Conservation (phyloP, 2,797 vertebrate genomes). For the Malurus splendens region DNA sequence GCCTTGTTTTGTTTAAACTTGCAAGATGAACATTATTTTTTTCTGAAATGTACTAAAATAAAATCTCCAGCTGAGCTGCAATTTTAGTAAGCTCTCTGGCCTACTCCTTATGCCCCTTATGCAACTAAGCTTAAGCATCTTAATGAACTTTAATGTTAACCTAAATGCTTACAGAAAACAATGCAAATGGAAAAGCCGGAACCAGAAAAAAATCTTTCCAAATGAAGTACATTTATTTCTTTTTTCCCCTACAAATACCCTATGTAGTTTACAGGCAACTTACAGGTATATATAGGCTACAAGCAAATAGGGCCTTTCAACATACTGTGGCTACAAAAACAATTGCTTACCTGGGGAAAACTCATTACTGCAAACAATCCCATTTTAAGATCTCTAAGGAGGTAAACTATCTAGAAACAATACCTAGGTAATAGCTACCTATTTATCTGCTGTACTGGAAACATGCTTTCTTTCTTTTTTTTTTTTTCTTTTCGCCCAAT, state of each 20-base stretch:
- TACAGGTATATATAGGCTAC: background rate
- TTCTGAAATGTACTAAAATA: background rate
- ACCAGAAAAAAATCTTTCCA: background rate
- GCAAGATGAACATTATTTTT: background rate
- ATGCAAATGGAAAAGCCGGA: background rate
- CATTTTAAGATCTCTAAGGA: slow-evolving; percentile 37
- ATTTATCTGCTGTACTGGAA: slow-evolving; percentile 29
- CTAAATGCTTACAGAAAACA: background rate
- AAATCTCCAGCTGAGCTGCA: background rate
- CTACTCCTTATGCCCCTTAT: background rate
- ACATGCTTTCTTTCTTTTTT: background rate
- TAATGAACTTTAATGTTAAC: background rate
- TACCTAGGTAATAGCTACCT: slow-evolving; percentile 24
- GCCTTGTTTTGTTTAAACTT: background rate
- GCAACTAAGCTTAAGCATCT: background rate
- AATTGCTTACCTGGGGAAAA: slow-evolving; percentile 25
- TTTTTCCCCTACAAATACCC: background rate
- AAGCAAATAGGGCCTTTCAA: background rate
- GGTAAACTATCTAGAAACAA: slow-evolving; percentile 32
- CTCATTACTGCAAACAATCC: slow-evolving; percentile 43
- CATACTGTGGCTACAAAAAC: background rate
- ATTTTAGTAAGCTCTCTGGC: background rate
- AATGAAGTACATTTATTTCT: background rate
- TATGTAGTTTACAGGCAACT: background rate
- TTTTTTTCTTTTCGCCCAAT: background rate